phyloP scores from a whole-genome alignment of 2,888 invertebrate species.

The Dinocampus coccinellae region DNA sequence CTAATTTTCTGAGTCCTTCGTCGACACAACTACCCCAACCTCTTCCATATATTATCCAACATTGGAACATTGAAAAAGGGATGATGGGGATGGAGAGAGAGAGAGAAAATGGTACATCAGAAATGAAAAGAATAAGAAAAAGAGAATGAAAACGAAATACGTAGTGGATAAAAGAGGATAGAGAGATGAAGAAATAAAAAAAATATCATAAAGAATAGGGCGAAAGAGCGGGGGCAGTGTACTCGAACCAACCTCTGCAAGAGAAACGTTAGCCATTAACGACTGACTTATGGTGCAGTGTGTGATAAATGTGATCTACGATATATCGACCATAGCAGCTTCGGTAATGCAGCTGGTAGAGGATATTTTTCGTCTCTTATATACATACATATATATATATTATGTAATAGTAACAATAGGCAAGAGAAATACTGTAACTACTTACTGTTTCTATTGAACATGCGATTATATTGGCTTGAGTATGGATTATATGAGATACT shows the following conservation, averaged over 20 bases:
- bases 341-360: constrained; percentile 19
- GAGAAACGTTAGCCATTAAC: constrained; percentile 36
- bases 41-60: constrained; percentile 1
- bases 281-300: constrained; percentile 39
- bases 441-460: constrained; percentile 20
- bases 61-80: constrained; percentile 1
- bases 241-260: constrained; percentile 4
- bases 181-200: constrained; percentile 4
- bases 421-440: constrained; percentile 1
- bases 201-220: constrained; percentile 6
- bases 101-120: not conserved
- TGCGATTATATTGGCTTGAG: constrained; percentile 4
- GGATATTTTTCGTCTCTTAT: constrained; percentile 13
- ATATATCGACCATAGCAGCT: constrained; percentile 37
- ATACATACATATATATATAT: not conserved
- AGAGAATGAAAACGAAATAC: constrained; percentile 14
- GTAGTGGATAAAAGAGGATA: too few species aligned
- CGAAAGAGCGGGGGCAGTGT: too few species aligned
- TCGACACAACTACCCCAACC: not conserved
- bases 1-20: constrained; percentile 5
- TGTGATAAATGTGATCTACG: constrained; percentile 43
- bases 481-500: not conserved
- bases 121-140: not conserved
- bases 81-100: not conserved
- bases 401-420: constrained; percentile 12